These are phyloP conservation scores for Thermophis baileyi DNA, from an alignment of 2,113 vertebrate genomes.

Conservation along the genomic window DNA sequence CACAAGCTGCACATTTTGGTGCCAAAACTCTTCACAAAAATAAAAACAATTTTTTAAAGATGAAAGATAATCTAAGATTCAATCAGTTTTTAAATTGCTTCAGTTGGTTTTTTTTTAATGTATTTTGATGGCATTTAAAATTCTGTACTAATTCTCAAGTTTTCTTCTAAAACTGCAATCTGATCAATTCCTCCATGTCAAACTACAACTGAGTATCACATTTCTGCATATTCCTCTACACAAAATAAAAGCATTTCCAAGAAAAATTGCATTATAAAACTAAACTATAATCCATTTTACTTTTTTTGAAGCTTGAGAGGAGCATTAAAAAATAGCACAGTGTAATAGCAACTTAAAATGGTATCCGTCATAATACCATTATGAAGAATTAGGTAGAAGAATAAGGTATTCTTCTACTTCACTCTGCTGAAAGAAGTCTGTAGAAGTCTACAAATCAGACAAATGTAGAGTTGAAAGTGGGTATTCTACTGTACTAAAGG, in stretches of 20 bases:
- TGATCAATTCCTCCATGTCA: not conserved
- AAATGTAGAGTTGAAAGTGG: not conserved
- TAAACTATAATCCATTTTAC: not conserved
- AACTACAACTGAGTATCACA: not conserved
- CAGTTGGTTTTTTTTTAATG: not conserved
- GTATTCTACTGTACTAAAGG: not conserved
- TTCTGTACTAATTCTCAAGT: conserved; percentile 2
- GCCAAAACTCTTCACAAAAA: conserved; percentile 81
- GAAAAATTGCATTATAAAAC: not conserved
- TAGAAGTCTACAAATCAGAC: not conserved
- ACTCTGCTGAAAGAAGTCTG: not conserved
- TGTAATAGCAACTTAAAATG: not conserved
- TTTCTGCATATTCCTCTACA: not conserved
- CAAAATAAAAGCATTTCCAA: not conserved
- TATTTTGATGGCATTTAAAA: not conserved
- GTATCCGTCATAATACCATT: not conserved
- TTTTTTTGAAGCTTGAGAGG: not conserved
- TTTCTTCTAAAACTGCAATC: not conserved
- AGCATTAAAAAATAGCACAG: not conserved
- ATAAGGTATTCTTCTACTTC: not conserved
- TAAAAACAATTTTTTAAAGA: conserved; percentile 26
- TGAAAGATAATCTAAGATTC: not conserved
- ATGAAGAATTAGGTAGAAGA: no score
- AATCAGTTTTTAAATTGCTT: not conserved
- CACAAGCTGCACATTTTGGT: conserved; percentile 92